Evolutionary conservation across 2,888 invertebrate species (phyloP), one percentile per base, ranked within the genome.

Genomic region (Trimorus sp.): DNA sequence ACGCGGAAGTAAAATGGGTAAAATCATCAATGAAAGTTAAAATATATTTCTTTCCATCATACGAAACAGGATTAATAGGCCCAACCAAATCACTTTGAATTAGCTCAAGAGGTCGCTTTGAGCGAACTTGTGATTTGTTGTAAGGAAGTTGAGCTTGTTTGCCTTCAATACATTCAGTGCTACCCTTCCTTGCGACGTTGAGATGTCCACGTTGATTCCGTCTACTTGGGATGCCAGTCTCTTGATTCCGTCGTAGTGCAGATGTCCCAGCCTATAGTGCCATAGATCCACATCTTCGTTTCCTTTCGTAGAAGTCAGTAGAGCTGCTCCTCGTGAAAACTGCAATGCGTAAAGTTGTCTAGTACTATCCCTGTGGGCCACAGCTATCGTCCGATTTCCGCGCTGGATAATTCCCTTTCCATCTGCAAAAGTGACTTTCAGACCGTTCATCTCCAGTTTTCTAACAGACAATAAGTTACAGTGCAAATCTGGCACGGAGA

Each of bases 21-120:
- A 76, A 88, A 54, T 89, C 89, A 54, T 89, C 89, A 11, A 89
- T 85, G 42, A 87, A 84, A 0, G 84, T 82, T 2, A 78, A 26
- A 7, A 79, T 6, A 60, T 54, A 68, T 38, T 48, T 56, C 73
- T 84, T 84, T 12, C 79, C 84, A 42, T 87, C 86, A 14, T 82
- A 59, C 4, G 87, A 84, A n/a, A 38, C 73, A n/a, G 87, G 86
- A 5, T 37, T 75, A 7, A 89, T 79, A 4, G 86, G 86, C 6
- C 88, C 87, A 60, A 81, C 65, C 1, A 88, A 37, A 71, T 68
- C 88, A 60, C 85, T 86, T 36, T 88, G 88, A 11, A 88, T 56
- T 12, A 87, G 62, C 53, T 85, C 56, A 1, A 86, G 53, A 5
- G 85, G 84, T 11, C 85, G 60, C 26, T 26, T 83, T 37, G 86